Base-by-base conservation (phyloP, 2,888 invertebrate genomes). In the Chymomyza amoena region DNA sequence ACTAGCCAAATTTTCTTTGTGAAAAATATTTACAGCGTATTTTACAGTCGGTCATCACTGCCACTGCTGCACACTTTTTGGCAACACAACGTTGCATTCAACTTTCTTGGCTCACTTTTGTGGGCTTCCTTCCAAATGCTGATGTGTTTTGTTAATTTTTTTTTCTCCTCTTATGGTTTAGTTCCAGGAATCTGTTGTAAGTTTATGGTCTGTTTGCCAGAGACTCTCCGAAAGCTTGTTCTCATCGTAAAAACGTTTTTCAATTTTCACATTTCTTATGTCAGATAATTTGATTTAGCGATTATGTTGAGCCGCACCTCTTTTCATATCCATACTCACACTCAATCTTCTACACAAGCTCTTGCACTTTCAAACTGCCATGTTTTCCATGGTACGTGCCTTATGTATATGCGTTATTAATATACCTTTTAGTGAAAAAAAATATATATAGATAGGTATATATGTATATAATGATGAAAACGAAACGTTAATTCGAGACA, bases 221-320 rank as follows among this genome's bases (percentile, higher is more conserved):
- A 15, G 54, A 54, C 54, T 15, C 54, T 54, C 54, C 54, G 3
- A 20, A 54, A 18, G 54, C 54, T 16, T 51, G 25, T 28, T 63
- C 25, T 52, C 28, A 54, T 54, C 54, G 54, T 18, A 54, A 54
- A 69, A 69, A 63, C 71, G 79, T 79, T 84, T 87, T 88, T 87
- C 88, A 84, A 87, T 84, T 84, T 87, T 88, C 86, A 84, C 86
- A 83, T 87, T 84, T 83, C 86, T 81, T 76, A 78, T 75, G 84
- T 70, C 79, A 67, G 73, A 68, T 51, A 61, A 68, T 74, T 81
- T 84, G 88, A 87, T 87, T 84, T 85, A 83, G 84, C 70, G 87
- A 82, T 82, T 82, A 75, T 69, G 66, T 56, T 71, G 70, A 45
- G 57, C 61, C 32, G 32, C 60, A 13, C 39, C 39, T 45, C 39